These are phyloP conservation scores for Amphipyra tragopoginis DNA, from an alignment of 2,888 invertebrate genomes.

Conservation along the genomic window DNA sequence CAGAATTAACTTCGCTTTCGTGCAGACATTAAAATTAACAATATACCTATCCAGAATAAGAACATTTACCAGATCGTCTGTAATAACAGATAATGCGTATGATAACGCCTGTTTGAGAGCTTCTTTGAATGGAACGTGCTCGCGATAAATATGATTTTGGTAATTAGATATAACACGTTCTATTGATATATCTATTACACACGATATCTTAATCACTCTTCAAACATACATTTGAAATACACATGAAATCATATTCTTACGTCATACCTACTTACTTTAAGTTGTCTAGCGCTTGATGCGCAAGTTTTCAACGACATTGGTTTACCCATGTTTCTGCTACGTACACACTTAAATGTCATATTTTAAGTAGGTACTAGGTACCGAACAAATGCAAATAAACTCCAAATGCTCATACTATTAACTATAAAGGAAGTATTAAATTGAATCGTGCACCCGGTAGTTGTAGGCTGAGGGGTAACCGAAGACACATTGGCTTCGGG, in stretches of 20 bases:
- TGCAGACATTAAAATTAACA: conserved; percentile 10
- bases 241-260: conserved; percentile 46
- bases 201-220: conserved; percentile 24
- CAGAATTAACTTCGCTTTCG: conserved; percentile 24
- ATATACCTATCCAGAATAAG: conserved; percentile 13
- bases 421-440: too few relatives aligned
- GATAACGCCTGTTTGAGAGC: conserved; percentile 63
- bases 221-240: conserved; percentile 26
- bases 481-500: too few relatives aligned
- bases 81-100: conserved; percentile 31
- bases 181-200: conserved; percentile 36
- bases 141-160: conserved; percentile 62
- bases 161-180: conserved; percentile 69
- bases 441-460: too few relatives aligned
- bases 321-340: conserved; percentile 10
- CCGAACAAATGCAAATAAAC: not conserved
- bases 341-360: conserved; percentile 15
- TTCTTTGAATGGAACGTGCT: conserved; percentile 57
- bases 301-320: conserved; percentile 36
- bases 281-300: conserved; percentile 10
- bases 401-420: not conserved
- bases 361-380: not conserved
- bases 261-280: conserved; percentile 36
- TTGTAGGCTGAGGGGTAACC: too few relatives aligned
- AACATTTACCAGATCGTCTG: conserved; percentile 13